Base-by-base conservation (phyloP, 1,140 invertebrate species). In the Glomeris maerens region DNA sequence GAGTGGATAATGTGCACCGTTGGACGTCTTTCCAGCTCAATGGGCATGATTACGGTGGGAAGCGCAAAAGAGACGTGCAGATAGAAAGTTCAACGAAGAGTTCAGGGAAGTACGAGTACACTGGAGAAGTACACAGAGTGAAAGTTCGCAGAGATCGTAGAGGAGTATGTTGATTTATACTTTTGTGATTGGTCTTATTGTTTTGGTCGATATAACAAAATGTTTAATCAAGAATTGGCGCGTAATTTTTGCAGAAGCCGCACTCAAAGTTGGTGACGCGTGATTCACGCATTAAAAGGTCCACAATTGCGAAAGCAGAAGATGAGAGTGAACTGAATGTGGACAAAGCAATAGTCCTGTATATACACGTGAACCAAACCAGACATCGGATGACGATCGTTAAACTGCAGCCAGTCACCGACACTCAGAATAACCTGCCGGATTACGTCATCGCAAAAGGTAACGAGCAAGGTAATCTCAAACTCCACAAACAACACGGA, bases 401-500 rank as follows among this genome's bases (percentile, higher is more conserved):
- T 5, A 78, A 74, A 63, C 58, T 82, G 7, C 75, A 78, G 55
- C 77, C 79, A 14, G 74, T 78, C 20, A 64, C 79, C 13, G 77
- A 56, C 27, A 60, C 58, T 41, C 58, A 68, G 25, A 59, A 58
- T 49, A 70, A 74, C 48, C 74, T 78, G 47, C 74, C 81, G 56
- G 68, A 73, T 27, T 85, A 84, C 61, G 66, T 61, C 29, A 80
- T 85, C 29, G 66, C 69, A 0, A 69, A 69, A 42, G 79, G 80
- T 36, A 81, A 82, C 61, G 74, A 80, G 47, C 64, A 70, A 1
- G 70, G 72, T n/a, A 65, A 74, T 23, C 82, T 84, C 59, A 73
- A 79, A 52, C 69, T 84, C 54, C 63, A 72, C n/a, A 70, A 74
- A 47, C 74, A 74, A 44, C 71, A 76, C 49, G 78, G 75, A 14